These are phyloP conservation scores for Megamerina dolium DNA, from an alignment of 2,888 invertebrate species.

Conservation along the genomic window DNA sequence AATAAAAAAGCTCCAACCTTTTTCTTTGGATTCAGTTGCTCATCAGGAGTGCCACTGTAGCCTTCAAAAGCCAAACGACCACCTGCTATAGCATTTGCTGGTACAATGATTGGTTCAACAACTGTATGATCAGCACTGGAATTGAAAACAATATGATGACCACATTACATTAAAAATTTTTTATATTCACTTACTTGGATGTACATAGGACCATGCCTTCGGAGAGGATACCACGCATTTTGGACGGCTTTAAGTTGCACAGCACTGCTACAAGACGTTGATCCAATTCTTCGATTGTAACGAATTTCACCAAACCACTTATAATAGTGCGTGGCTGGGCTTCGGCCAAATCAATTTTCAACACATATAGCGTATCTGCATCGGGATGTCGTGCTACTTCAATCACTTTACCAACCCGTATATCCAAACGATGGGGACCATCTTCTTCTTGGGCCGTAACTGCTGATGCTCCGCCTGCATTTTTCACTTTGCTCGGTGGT, in stretches of 20 bases:
- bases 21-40: conserved; percentile 88
- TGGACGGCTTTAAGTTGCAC: conserved; percentile 94
- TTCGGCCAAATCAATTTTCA: conserved; percentile 87
- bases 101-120: conserved; percentile 81
- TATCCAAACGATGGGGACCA: conserved; percentile 72
- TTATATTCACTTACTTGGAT: conserved; percentile 55
- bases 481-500: conserved; percentile 59
- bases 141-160: not conserved
- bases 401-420: conserved; percentile 80
- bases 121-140: conserved; percentile 66
- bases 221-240: conserved; percentile 88
- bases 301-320: conserved; percentile 88
- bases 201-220: conserved; percentile 93
- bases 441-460: conserved; percentile 51
- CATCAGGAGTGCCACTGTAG: conserved; percentile 75
- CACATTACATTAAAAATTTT: not conserved
- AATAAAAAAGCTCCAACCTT: conserved; percentile 56
- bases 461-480: conserved; percentile 24
- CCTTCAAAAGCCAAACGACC: conserved; percentile 80
- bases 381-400: conserved; percentile 83
- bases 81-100: conserved; percentile 70
- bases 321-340: conserved; percentile 63
- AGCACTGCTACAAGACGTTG: conserved; percentile 85
- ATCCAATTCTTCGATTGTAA: conserved; percentile 84
- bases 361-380: conserved; percentile 87